These are phyloP conservation scores for Peromyscus aztecus DNA, from an alignment of 2,797 vertebrate species.

Conservation along the genomic window DNA sequence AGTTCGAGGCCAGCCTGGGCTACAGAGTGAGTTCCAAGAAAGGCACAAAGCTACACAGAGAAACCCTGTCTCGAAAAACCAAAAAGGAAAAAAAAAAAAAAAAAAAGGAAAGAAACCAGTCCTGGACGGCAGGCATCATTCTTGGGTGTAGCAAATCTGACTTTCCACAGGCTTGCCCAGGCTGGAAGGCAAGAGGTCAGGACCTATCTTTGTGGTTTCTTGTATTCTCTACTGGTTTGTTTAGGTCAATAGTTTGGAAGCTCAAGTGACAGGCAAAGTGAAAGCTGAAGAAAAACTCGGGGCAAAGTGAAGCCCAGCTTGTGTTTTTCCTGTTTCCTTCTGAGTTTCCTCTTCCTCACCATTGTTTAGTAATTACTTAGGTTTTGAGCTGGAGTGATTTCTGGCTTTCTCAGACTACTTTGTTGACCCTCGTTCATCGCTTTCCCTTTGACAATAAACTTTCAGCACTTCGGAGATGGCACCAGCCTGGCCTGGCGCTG, in stretches of 20 bases:
- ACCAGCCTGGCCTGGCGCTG: not conserved
- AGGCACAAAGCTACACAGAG: no score
- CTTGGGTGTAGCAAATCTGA: no score
- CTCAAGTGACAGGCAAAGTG: not conserved
- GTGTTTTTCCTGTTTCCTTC: conserved; percentile 71
- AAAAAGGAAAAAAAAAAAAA: no score
- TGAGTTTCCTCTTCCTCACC: conserved; percentile 69
- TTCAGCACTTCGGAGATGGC: not conserved
- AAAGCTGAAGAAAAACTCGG: conserved; percentile 40
- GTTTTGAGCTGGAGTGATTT: conserved; percentile 41
- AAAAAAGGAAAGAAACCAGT: not conserved
- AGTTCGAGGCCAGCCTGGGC: no score
- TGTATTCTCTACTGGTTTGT: not conserved
- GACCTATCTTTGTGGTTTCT: not conserved
- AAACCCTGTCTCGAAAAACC: no score
- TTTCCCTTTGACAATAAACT: conserved; percentile 34
- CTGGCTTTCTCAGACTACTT: conserved; percentile 7
- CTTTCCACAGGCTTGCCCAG: not conserved
- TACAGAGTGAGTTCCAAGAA: no score
- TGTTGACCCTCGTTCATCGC: not conserved
- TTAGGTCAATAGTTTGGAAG: conserved; percentile 41
- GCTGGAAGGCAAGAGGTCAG: not conserved
- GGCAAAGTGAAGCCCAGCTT: conserved; percentile 38
- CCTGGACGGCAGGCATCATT: not conserved
- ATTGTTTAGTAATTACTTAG: conserved; percentile 54